Evolutionary conservation across 2,888 invertebrate genomes (phyloP).

Genomic region (Stegophylla sp.): DNA sequence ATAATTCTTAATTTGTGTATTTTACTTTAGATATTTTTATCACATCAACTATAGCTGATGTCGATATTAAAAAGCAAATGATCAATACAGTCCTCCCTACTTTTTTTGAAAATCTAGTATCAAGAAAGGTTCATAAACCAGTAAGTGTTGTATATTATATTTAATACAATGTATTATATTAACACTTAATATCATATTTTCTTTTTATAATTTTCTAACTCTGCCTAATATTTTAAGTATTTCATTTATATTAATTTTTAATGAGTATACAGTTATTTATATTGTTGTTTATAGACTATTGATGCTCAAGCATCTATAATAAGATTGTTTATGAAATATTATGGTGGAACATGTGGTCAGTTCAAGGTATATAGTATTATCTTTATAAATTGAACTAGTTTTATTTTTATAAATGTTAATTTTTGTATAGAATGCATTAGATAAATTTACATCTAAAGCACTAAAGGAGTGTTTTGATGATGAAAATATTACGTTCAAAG

Average conservation of each 20-base stretch:
- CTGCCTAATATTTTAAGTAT: background rate
- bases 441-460: constrained; percentile 44
- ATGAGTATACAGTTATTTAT: too few relatives aligned
- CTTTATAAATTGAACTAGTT: background rate
- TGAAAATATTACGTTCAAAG: constrained; percentile 34
- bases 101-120: constrained; percentile 48
- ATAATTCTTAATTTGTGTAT: background rate
- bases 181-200: background rate
- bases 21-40: constrained; percentile 37
- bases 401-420: background rate
- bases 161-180: background rate
- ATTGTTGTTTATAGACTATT: constrained; percentile 30
- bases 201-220: too few relatives aligned
- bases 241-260: background rate
- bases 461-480: constrained; percentile 33
- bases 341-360: constrained; percentile 43
- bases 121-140: constrained; percentile 33
- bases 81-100: constrained; percentile 22
- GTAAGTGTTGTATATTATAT: constrained; percentile 23
- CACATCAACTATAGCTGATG: constrained; percentile 37
- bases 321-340: constrained; percentile 51
- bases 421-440: constrained; percentile 25
- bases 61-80: constrained; percentile 42
- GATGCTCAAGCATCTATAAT: constrained; percentile 42
- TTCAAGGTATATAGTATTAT: constrained; percentile 40